Percentiles rank a stretch among this genome's conserved stretches.
Conservation (phyloP, 2,113 vertebrate genomes). For the Tor tambroides region DNA sequence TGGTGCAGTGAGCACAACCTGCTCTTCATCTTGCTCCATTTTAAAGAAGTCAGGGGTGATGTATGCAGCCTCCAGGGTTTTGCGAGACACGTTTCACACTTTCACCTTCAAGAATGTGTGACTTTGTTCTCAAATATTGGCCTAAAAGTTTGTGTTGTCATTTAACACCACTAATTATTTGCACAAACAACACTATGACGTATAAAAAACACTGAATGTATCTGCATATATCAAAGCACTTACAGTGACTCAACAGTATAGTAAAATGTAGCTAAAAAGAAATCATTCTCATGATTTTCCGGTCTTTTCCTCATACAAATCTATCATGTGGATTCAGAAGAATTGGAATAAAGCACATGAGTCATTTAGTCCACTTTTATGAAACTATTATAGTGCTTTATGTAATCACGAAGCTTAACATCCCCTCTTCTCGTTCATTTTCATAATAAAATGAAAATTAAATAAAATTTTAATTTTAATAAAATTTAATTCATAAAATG, state of each 20-base stretch:
- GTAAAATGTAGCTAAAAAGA: background rate
- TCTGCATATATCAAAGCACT: background rate
- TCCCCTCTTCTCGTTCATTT: background rate
- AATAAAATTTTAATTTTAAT: no score
- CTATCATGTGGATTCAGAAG: background rate
- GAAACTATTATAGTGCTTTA: background rate
- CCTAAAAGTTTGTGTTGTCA: background rate
- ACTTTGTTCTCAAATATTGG: conserved; percentile 3
- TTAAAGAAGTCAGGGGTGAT: conserved; percentile 32
- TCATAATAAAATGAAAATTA: no score
- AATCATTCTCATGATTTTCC: no score
- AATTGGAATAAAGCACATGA: background rate
- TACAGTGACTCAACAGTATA: no score
- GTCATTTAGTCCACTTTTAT: background rate
- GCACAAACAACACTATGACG: background rate
- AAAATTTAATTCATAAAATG: no score
- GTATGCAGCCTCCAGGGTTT: conserved; percentile 26
- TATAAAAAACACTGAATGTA: conserved; percentile 5
- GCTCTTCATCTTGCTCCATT: conserved; percentile 29
- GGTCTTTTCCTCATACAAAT: background rate
- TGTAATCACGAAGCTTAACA: background rate
- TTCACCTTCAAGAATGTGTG: conserved; percentile 28
- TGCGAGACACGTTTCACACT: conserved; percentile 22
- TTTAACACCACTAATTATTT: background rate
- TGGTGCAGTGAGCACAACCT: conserved; percentile 34